phyloP scores from a whole-genome alignment of 2,113 vertebrate species.

The Forbesichthys agassizii region DNA sequence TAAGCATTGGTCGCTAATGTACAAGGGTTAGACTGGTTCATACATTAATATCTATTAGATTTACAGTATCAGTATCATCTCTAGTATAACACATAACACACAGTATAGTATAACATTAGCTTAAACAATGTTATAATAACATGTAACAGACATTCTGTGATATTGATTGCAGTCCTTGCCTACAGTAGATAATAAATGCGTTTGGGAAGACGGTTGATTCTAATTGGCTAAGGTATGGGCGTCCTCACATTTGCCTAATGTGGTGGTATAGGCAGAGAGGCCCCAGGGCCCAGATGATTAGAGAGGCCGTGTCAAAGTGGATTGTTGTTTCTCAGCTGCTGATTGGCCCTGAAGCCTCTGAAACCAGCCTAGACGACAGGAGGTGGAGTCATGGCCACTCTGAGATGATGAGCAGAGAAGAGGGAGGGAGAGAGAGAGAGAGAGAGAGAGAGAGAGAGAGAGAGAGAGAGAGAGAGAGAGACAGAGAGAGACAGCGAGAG shows the following conservation, averaged over 20 bases:
- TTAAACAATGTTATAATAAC: background rate
- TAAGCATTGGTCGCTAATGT: too few species aligned
- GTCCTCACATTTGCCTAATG: conserved; percentile 65
- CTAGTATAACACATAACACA: too few species aligned
- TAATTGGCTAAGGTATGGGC: conserved; percentile 40
- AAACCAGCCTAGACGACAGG: conserved; percentile 44
- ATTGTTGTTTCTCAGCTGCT: conserved; percentile 47
- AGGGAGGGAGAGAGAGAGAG: background rate
- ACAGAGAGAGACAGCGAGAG: too few species aligned
- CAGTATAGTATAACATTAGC: too few species aligned
- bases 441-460: background rate
- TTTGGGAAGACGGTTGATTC: conserved; percentile 34
- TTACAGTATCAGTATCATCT: too few species aligned
- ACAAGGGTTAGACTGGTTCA: too few species aligned
- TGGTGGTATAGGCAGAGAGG: conserved; percentile 6
- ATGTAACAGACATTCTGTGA: background rate
- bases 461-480: background rate
- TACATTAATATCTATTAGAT: too few species aligned
- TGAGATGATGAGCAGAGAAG: conserved; percentile 25
- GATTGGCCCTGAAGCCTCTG: conserved; percentile 55
- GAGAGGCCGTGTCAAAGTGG: conserved; percentile 56
- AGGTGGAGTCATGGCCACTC: conserved; percentile 7
- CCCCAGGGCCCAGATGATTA: conserved; percentile 55
- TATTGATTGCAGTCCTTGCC: too few species aligned
- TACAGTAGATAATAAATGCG: background rate